phyloP scores from a whole-genome alignment of 2,113 vertebrate species.

The Marcusenius ussheri region DNA sequence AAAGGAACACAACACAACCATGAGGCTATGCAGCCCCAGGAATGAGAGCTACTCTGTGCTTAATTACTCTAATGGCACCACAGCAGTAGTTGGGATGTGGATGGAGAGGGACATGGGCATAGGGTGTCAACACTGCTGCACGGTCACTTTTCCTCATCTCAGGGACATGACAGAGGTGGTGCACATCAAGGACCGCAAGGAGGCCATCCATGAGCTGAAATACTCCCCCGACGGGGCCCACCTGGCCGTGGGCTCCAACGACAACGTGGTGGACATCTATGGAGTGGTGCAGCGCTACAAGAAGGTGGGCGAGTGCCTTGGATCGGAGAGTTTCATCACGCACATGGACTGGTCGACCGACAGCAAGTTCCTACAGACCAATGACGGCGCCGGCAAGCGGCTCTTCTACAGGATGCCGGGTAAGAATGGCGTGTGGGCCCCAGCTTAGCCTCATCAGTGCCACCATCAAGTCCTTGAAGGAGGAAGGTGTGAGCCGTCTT shows the following conservation, averaged over 20 bases:
- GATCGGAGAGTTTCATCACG: conserved; percentile 87
- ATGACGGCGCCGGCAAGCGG: conserved; percentile 83
- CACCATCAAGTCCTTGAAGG: conserved; percentile 89
- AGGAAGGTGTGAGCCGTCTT: conserved; percentile 69
- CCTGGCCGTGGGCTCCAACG: conserved; percentile 92
- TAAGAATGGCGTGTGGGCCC: conserved; percentile 57
- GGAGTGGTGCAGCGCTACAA: conserved; percentile 89
- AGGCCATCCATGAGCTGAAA: conserved; percentile 95
- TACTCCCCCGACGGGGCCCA: conserved; percentile 91
- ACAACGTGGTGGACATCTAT: conserved; percentile 88
- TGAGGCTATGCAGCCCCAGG: not conserved
- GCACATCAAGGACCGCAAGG: conserved; percentile 96
- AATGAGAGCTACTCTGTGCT: not conserved
- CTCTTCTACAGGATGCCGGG: conserved; percentile 95
- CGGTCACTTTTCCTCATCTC: conserved; percentile 15
- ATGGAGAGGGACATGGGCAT: not conserved
- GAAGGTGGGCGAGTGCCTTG: conserved; percentile 88
- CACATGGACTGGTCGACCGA: conserved; percentile 98
- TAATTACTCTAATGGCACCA: not conserved
- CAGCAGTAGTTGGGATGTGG: not conserved
- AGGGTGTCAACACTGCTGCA: not conserved
- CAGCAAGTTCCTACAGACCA: conserved; percentile 90
- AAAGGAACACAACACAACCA: not conserved
- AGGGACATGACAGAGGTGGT: conserved; percentile 99
- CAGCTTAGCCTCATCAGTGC: conserved; percentile 87